Conservation (phyloP, 2,797 vertebrate genomes). For the Rhinoraja longicauda region DNA sequence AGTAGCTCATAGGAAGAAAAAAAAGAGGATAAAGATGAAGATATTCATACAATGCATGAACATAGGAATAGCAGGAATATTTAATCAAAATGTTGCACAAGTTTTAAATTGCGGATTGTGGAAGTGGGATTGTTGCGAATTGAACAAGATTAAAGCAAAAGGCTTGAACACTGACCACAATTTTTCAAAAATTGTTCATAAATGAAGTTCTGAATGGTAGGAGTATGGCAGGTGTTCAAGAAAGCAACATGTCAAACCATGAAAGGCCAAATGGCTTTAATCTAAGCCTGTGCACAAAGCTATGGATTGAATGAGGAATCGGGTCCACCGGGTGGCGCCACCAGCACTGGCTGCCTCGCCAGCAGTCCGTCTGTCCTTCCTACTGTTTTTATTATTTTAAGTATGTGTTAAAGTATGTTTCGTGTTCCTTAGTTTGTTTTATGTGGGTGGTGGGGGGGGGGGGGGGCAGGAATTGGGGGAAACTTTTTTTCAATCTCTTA, state of each 20-base stretch:
- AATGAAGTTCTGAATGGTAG: not conserved
- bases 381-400: no score
- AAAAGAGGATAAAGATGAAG: not conserved
- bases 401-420: no score
- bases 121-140: not conserved
- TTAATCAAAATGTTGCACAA: not conserved
- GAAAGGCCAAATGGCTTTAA: not conserved
- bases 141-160: not conserved
- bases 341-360: no score
- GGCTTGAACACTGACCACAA: not conserved
- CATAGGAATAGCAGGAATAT: not conserved
- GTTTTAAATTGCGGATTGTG: not conserved
- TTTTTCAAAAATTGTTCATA: not conserved
- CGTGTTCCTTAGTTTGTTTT: no score
- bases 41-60: not conserved
- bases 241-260: not conserved
- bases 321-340: no score
- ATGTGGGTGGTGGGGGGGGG: no score
- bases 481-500: no score
- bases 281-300: not conserved
- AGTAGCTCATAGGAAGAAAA: not conserved
- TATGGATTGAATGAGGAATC: not conserved
- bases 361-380: no score
- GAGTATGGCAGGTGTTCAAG: not conserved
- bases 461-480: no score